Evolutionary conservation across 2,113 vertebrate genomes (phyloP).

Genomic region (Mixornis gularis): DNA sequence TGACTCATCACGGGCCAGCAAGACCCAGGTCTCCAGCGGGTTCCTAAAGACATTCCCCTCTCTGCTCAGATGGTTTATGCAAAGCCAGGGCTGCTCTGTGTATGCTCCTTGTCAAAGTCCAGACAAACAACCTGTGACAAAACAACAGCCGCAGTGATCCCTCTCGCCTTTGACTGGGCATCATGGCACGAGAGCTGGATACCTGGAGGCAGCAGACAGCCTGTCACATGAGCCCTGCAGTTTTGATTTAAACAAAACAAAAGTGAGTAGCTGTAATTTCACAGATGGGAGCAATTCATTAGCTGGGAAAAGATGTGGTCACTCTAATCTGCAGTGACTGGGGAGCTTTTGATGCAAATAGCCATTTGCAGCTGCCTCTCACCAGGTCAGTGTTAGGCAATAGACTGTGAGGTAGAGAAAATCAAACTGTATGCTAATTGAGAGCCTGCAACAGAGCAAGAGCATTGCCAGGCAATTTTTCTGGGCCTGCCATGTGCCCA

Average conservation of each 20-base stretch:
- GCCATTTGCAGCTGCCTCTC: slow-evolving; percentile 48
- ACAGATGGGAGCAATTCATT: slow-evolving; percentile 59
- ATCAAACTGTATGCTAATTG: slow-evolving; percentile 26
- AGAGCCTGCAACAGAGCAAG: neutral
- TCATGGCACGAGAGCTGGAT: neutral
- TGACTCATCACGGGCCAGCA: neutral
- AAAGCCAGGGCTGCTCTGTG: neutral
- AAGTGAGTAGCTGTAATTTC: slow-evolving; percentile 45
- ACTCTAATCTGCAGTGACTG: slow-evolving; percentile 28
- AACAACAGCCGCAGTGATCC: neutral
- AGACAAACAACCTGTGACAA: neutral
- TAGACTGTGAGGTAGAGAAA: slow-evolving; percentile 4
- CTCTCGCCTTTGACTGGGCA: neutral
- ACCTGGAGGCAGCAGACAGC: slow-evolving; percentile 29
- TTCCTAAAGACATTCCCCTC: neutral
- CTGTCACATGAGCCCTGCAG: neutral
- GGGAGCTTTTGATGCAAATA: slow-evolving; percentile 40
- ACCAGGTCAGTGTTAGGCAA: neutral
- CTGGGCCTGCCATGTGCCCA: neutral
- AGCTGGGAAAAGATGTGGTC: neutral
- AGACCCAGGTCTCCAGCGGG: neutral
- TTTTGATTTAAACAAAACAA: slow-evolving; percentile 58
- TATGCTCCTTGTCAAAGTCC: slow-evolving; percentile 15
- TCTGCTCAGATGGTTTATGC: accelerated
- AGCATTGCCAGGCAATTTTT: neutral